These are phyloP conservation scores for Echiichthys vipera DNA, from an alignment of 2,797 vertebrate species.

Conservation along the genomic window DNA sequence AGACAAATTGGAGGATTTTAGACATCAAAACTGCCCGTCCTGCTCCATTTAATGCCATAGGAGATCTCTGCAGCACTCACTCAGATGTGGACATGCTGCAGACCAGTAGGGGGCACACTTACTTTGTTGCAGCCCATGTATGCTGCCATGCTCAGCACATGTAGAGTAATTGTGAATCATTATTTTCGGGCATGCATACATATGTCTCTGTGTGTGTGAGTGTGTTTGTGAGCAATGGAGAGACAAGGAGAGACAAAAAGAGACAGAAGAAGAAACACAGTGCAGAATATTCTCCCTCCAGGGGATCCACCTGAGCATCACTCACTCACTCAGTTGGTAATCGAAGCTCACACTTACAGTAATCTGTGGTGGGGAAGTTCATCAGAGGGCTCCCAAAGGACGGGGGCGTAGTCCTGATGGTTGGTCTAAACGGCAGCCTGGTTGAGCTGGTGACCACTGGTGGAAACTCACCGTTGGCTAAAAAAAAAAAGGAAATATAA, in stretches of 20 bases:
- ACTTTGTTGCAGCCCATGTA: conserved; percentile 62
- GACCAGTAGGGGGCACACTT: conserved; percentile 79
- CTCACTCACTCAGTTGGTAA: neutral
- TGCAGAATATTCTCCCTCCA: neutral
- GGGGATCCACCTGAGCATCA: neutral
- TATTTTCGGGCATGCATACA: conserved; percentile 17
- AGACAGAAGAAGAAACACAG: conserved; percentile 22
- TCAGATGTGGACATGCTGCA: neutral
- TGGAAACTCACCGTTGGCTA: conserved; percentile 87
- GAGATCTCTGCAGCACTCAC: conserved; percentile 61
- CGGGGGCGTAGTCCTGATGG: conserved; percentile 57
- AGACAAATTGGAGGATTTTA: conserved; percentile 79
- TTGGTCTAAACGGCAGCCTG: conserved; percentile 40
- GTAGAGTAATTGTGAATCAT: conserved; percentile 50
- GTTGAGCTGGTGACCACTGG: conserved; percentile 72
- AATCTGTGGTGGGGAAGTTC: conserved; percentile 36
- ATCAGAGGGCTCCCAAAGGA: conserved; percentile 45
- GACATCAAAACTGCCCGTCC: conserved; percentile 76
- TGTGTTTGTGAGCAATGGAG: conserved; percentile 11
- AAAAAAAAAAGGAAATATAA: conserved; percentile 65
- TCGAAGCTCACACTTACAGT: conserved; percentile 76
- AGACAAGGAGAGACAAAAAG: conserved; percentile 12
- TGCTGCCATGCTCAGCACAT: conserved; percentile 27
- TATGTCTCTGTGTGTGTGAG: conserved; percentile 16
- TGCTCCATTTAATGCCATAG: conserved; percentile 76